Percentiles rank a stretch among this genome's conserved stretches.
Conservation (phyloP, 1,140 invertebrate species). For the Stegodyphus dumicola region DNA sequence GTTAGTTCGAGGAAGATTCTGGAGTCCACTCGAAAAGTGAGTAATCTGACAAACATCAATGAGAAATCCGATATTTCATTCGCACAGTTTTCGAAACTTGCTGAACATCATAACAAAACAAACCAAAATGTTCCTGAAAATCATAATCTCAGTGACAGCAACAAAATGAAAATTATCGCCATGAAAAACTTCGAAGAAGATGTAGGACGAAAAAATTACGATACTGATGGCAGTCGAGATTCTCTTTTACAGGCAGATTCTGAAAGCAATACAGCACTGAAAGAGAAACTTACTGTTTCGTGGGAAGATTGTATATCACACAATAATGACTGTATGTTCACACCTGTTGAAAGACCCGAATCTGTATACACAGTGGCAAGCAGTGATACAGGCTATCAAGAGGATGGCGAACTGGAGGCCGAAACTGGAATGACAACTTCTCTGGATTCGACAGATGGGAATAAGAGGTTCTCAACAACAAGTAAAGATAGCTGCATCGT, state of each 20-base stretch:
- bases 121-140: not conserved
- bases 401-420: slow-evolving; percentile 61
- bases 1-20: not conserved
- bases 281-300: slow-evolving; percentile 53
- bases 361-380: slow-evolving; percentile 69
- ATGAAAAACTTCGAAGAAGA: slow-evolving; percentile 11
- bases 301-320: slow-evolving; percentile 50
- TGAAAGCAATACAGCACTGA: slow-evolving; percentile 2
- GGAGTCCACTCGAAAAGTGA: not conserved
- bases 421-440: slow-evolving; percentile 47
- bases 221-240: slow-evolving; percentile 29
- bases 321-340: not conserved
- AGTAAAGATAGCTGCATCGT: slow-evolving; percentile 54
- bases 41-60: not conserved
- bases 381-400: slow-evolving; percentile 84
- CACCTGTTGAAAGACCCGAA: slow-evolving; percentile 41
- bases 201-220: slow-evolving; percentile 6
- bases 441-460: slow-evolving; percentile 38
- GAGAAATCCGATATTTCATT: not conserved
- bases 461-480: slow-evolving; percentile 30
- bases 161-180: not conserved
- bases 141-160: slow-evolving; percentile 14
- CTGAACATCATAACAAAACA: slow-evolving; percentile 10
- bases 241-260: slow-evolving; percentile 3
- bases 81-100: not conserved